A percentile compares a stretch with the other conserved stretches of the same genome.
Evolutionary conservation across 1,140 invertebrate species (phyloP).

Genomic region (Caligus rogercresseyi): DNA sequence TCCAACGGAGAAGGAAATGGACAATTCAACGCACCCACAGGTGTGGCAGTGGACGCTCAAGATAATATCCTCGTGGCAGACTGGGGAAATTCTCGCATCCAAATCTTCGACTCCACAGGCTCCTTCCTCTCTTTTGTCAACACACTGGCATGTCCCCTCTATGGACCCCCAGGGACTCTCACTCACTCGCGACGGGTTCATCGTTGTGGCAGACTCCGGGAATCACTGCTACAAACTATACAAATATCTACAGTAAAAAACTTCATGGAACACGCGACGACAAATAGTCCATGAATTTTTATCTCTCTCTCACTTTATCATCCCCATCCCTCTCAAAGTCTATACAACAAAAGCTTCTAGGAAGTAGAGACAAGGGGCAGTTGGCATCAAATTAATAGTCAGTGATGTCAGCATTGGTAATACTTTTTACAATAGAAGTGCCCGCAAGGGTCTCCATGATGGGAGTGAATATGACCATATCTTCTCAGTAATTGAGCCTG

Average conservation of each 20-base stretch:
- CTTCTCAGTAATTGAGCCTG: no score
- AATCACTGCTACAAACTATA: constrained; percentile 42
- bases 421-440: no score
- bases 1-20: constrained; percentile 38
- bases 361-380: no score
- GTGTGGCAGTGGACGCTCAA: constrained; percentile 35
- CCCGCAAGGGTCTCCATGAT: no score
- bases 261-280: no score
- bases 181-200: constrained; percentile 33
- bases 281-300: no score
- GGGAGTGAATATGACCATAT: no score
- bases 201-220: constrained; percentile 40
- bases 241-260: constrained; percentile 33
- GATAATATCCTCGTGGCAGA: constrained; percentile 40
- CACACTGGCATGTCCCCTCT: constrained; percentile 36
- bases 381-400: no score
- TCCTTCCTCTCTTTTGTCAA: constrained; percentile 39
- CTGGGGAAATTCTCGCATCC: constrained; percentile 40
- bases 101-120: constrained; percentile 39
- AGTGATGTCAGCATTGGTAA: no score
- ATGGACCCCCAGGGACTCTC: constrained; percentile 40
- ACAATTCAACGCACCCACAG: constrained; percentile 41
- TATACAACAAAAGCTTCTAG: no score
- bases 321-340: no score
- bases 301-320: no score